Evolutionary conservation across 2,113 vertebrate genomes (phyloP).

Genomic region (Tetrao urogallus): DNA sequence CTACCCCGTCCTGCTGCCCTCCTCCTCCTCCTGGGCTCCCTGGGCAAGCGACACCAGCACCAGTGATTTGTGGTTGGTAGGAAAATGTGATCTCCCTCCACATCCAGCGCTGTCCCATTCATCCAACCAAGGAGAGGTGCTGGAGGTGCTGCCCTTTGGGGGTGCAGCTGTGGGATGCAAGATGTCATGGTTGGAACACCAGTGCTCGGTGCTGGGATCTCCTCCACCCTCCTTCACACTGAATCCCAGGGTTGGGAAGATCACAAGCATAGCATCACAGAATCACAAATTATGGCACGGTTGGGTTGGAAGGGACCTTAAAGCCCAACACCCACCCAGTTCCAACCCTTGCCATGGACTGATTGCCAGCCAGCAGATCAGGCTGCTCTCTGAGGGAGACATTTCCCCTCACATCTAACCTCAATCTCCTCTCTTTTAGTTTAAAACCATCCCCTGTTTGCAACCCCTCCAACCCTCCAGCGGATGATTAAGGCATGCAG

Average conservation of each 20-base stretch:
- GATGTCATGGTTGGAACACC: background rate
- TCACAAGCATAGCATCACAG: background rate
- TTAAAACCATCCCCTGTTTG: background rate
- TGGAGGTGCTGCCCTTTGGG: background rate
- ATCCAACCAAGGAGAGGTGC: background rate
- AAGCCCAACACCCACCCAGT: background rate
- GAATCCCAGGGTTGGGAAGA: background rate
- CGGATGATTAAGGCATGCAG: background rate
- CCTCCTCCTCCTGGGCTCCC: background rate
- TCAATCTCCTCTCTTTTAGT: background rate
- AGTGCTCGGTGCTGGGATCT: rapidly evolving
- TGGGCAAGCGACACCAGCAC: rapidly evolving
- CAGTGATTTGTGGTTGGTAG: rapidly evolving
- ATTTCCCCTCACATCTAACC: background rate
- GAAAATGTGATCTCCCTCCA: background rate
- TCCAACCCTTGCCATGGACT: background rate
- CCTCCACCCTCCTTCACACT: background rate
- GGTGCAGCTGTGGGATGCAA: background rate
- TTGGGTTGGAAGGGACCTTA: background rate
- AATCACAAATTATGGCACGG: background rate
- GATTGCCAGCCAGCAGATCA: background rate
- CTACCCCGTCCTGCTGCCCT: background rate
- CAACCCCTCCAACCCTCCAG: background rate
- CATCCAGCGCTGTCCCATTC: rapidly evolving
- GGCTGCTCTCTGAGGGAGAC: background rate